phyloP scores from a whole-genome alignment of 2,888 invertebrate species.

The Ashinkailepas kermadecensis region DNA sequence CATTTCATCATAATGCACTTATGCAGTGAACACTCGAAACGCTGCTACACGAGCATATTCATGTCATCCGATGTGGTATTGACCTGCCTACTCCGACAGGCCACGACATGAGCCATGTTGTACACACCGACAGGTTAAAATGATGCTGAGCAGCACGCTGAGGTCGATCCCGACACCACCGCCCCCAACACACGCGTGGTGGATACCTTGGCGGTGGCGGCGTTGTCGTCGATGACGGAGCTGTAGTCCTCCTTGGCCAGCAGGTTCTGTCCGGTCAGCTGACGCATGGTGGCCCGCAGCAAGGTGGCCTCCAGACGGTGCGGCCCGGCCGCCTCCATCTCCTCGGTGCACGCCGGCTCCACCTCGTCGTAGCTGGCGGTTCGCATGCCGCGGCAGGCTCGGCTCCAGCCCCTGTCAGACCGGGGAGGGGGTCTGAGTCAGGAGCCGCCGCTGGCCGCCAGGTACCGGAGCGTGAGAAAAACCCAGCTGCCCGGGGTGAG shows the following conservation, averaged over 20 bases:
- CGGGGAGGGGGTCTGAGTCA: neutral
- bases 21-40: no score
- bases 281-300: conserved; percentile 74
- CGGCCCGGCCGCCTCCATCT: conserved; percentile 52
- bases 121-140: no score
- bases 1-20: no score
- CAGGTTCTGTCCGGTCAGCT: conserved; percentile 66
- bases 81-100: no score
- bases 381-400: conserved; percentile 62
- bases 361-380: conserved; percentile 67
- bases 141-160: no score
- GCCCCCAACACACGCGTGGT: neutral
- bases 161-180: no score
- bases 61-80: no score
- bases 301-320: conserved; percentile 52
- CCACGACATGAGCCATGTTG: no score
- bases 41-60: no score
- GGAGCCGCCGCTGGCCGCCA: no score
- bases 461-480: no score
- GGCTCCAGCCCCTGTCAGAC: conserved; percentile 54
- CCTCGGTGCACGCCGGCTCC: conserved; percentile 69
- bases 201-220: conserved; percentile 50
- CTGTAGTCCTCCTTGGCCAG: conserved; percentile 64
- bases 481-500: no score
- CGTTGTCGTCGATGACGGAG: conserved; percentile 57